Evolutionary conservation across 1,140 invertebrate species (phyloP).

Genomic region (Drosophila subobscura): DNA sequence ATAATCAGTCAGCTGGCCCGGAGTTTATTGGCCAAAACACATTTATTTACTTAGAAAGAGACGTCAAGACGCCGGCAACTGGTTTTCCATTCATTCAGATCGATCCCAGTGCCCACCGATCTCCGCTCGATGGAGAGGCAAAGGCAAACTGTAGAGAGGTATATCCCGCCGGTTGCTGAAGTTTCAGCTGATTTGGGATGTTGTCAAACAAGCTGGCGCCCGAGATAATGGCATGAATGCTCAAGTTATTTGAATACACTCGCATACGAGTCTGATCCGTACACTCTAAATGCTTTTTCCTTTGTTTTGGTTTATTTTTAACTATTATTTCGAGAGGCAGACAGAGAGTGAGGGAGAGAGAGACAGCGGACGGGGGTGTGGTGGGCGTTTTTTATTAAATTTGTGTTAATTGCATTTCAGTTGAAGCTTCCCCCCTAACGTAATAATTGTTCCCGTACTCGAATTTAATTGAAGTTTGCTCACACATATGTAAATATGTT

Average conservation of each 20-base stretch:
- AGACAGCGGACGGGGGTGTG: conserved; percentile 7
- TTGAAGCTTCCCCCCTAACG: conserved; percentile 32
- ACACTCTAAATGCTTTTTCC: conserved; percentile 15
- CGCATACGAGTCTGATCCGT: too few species aligned
- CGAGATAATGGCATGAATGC: conserved; percentile 2
- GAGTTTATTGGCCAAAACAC: conserved; percentile 30
- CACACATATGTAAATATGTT: conserved; percentile 25
- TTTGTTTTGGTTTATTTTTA: conserved; percentile 50
- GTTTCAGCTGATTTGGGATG: conserved; percentile 38
- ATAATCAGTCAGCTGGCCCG: conserved; percentile 38
- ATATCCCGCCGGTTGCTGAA: conserved; percentile 10
- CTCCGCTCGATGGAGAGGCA: background rate
- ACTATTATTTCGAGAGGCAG: conserved; percentile 38
- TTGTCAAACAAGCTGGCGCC: conserved; percentile 36
- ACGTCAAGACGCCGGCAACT: conserved; percentile 47
- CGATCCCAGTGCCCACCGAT: conserved; percentile 11
- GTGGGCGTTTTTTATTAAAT: conserved; percentile 25
- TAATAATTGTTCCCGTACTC: conserved; percentile 9
- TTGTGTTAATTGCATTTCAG: conserved; percentile 29
- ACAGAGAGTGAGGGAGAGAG: conserved; percentile 26
- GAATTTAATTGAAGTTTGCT: conserved; percentile 38
- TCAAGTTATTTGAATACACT: conserved; percentile 5
- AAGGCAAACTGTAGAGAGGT: background rate
- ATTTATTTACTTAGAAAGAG: conserved; percentile 32
- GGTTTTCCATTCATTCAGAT: conserved; percentile 27